A percentile compares a stretch with the other conserved stretches of the same genome.
phyloP scores from a whole-genome alignment of 2,113 vertebrate genomes.

The Gobio gobio region DNA sequence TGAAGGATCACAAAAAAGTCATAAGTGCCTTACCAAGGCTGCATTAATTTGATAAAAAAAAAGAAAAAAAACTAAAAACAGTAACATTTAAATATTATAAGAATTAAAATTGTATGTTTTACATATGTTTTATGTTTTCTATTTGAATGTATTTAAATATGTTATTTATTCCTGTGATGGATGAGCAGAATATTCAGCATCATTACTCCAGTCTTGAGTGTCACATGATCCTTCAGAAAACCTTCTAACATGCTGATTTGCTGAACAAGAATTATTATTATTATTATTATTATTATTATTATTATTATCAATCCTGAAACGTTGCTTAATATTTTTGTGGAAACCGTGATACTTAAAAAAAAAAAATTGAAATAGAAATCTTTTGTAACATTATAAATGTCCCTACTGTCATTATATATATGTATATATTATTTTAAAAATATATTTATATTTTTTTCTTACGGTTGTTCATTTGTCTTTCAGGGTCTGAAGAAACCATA shows the following conservation, averaged over 20 bases:
- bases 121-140: no score
- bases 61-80: background rate
- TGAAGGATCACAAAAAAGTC: no score
- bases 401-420: background rate
- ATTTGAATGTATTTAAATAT: background rate
- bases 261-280: background rate
- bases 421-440: no score
- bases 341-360: background rate
- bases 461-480: background rate
- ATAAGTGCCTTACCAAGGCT: background rate
- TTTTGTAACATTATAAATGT: background rate
- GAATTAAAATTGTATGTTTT: no score
- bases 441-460: background rate
- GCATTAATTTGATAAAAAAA: background rate
- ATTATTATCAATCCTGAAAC: background rate
- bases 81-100: background rate
- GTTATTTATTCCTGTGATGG: background rate
- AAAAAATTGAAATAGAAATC: no score
- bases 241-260: background rate
- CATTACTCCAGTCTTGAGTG: background rate
- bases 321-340: background rate
- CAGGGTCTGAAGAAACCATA: constrained; percentile 98
- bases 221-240: background rate
- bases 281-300: background rate
- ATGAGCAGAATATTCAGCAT: background rate